Base-by-base conservation (phyloP, 53 echinoderm and acorn worm species). In the Paracentrotus lividus region DNA sequence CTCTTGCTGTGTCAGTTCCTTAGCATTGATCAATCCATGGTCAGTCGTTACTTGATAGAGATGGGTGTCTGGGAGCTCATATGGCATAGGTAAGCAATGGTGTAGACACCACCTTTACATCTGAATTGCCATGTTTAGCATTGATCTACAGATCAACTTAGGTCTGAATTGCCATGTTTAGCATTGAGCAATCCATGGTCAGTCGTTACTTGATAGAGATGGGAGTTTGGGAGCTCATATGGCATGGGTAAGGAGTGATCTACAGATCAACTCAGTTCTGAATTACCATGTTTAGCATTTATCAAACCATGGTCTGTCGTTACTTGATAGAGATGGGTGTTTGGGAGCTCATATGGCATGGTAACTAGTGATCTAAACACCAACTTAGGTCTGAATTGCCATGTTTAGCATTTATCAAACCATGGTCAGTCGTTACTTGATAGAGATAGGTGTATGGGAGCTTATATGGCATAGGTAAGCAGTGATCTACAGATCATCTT, bases 391-490 rank as follows among this genome's bases (percentile, higher is more conserved):
- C n/a, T n/a, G n/a, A n/a, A n/a, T n/a, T n/a, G n/a, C n/a, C n/a
- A n/a, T n/a, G n/a, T n/a, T 98, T 36, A 96, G 95, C 81, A 95
- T 95, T 2, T 94, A 95, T 14, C 95, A 96, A 51, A 93, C 92
- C 61, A 94, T 94, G 16, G 96, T 97, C 64, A 95, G 96, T 13
- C 94, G 96, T 14, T 92, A 95, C 77, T 93, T 98, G 52, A 96
- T 98, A 43, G 98, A 98, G 90, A 94, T 96, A 40, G 97, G 97
- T 24, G 98, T 98, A 9, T 97, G 96, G 96, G 90, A 96, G 2
- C 95, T 96, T 94, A 67, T 97, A 56, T 98, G 97, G 98, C 96
- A 98, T 31, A 98, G 98, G 98, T 97, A 69, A 21, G 61, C 18
- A 1, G 18, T 54, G n/a, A n/a, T n/a, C n/a, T n/a, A n/a, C n/a